Conservation (phyloP, 2,797 vertebrate genomes). For the Chrysocyon brachyurus region DNA sequence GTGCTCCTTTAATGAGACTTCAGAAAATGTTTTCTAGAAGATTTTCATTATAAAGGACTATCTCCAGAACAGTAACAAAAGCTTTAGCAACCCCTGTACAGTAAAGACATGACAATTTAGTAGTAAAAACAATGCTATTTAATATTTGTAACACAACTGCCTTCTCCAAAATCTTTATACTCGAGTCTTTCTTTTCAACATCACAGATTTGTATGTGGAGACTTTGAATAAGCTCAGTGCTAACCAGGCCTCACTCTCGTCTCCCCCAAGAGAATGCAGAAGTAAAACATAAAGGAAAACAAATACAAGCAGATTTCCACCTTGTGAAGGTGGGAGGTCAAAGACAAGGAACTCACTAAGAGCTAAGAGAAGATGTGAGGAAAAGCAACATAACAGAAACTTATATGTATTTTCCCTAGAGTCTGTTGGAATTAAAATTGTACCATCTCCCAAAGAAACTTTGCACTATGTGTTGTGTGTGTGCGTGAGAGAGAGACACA, state of each 20-base stretch:
- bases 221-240: background rate
- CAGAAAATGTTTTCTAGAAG: background rate
- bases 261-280: background rate
- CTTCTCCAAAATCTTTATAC: background rate
- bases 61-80: background rate
- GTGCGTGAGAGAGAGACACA: background rate
- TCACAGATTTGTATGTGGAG: background rate
- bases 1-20: background rate
- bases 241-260: accelerated
- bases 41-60: background rate
- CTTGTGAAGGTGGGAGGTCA: background rate
- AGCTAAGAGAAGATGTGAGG: background rate
- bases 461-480: too few species aligned
- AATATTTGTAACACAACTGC: background rate
- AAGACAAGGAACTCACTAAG: background rate
- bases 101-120: background rate
- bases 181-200: background rate
- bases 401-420: background rate
- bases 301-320: too few species aligned
- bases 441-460: background rate
- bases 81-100: background rate
- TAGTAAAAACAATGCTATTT: background rate
- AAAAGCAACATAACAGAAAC: background rate
- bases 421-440: background rate
- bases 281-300: background rate